Conservation (phyloP, 2,797 vertebrate species). For the Monodelphis domestica region DNA sequence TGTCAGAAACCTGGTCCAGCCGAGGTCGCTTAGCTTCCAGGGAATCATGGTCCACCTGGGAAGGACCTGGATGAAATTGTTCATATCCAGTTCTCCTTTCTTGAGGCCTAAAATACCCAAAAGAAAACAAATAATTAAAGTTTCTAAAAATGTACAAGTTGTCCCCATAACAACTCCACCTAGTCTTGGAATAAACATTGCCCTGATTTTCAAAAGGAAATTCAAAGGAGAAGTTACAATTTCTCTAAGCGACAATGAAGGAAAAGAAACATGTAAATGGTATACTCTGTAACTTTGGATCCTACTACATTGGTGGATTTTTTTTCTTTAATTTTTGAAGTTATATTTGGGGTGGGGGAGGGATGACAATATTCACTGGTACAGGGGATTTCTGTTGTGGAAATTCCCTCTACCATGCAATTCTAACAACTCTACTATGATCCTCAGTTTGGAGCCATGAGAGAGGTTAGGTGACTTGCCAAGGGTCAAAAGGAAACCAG, state of each 20-base stretch:
- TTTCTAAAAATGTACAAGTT: not conserved
- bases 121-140: conserved; percentile 29
- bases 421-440: not conserved
- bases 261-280: conserved; percentile 3
- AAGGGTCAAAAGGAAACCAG: not conserved
- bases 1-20: conserved; percentile 92
- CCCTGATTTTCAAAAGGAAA: conserved; percentile 38
- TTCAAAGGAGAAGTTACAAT: not conserved
- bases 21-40: conserved; percentile 95
- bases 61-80: conserved; percentile 90
- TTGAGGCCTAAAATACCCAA: conserved; percentile 89
- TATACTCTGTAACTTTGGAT: not conserved
- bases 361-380: not conserved
- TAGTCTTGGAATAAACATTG: conserved; percentile 34
- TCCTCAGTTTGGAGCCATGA: not conserved
- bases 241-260: not conserved
- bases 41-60: conserved; percentile 92
- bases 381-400: conserved; percentile 33
- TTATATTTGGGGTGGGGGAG: not conserved
- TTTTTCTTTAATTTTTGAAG: not conserved
- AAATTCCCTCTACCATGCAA: not conserved
- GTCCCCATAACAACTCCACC: not conserved
- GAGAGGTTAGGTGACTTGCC: conserved; percentile 3
- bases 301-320: not conserved
- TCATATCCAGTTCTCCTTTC: conserved; percentile 97